Conservation (phyloP, 2,797 vertebrate species). For the Sebastes oblongus region DNA sequence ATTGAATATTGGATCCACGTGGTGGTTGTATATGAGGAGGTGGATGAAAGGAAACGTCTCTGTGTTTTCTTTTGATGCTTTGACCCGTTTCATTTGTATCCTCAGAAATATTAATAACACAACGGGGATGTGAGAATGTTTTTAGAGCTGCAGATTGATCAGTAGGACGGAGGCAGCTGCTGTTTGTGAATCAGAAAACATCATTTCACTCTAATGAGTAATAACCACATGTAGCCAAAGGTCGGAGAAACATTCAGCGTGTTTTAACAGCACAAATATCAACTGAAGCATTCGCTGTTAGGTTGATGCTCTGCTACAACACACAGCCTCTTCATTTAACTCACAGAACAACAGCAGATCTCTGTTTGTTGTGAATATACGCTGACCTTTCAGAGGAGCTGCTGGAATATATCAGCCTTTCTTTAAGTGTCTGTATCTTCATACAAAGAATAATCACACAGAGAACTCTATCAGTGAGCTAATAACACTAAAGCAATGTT, state of each 20-base stretch:
- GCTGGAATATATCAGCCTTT: not conserved
- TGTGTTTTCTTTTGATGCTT: constrained; percentile 22
- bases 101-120: constrained; percentile 63
- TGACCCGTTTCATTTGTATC: constrained; percentile 60
- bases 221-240: constrained; percentile 49
- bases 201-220: constrained; percentile 57
- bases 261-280: constrained; percentile 51
- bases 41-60: constrained; percentile 34
- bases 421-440: not conserved
- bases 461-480: not conserved
- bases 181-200: constrained; percentile 55
- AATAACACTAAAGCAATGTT: not conserved
- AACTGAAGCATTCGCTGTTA: not conserved
- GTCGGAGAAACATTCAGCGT: constrained; percentile 46
- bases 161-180: constrained; percentile 35
- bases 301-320: constrained; percentile 22
- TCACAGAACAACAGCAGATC: constrained; percentile 11
- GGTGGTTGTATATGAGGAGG: constrained; percentile 19
- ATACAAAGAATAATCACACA: not conserved
- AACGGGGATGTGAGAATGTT: constrained; percentile 37
- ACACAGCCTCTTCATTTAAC: constrained; percentile 36
- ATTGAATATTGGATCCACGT: no score
- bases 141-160: constrained; percentile 44
- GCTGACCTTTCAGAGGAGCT: constrained; percentile 32
- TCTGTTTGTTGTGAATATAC: constrained; percentile 18